Evolutionary conservation across 2,113 vertebrate species (phyloP).

Genomic region (Thryonomys swinderianus): DNA sequence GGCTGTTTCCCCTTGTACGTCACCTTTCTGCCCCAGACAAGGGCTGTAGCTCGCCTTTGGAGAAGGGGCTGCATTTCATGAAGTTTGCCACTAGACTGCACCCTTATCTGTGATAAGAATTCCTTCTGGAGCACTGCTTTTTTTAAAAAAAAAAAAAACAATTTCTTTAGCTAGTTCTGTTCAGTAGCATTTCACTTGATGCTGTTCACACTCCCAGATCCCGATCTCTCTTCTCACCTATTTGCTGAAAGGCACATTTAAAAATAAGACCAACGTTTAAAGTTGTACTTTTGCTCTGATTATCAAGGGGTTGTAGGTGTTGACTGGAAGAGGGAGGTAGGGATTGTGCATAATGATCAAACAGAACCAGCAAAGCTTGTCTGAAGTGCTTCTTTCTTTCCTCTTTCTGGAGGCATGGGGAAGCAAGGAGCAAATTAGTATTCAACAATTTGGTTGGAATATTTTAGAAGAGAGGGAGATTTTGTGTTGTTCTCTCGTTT

Average conservation of each 20-base stretch:
- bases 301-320: constrained; percentile 28
- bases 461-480: background rate
- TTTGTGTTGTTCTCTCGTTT: constrained; percentile 1
- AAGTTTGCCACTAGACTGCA: constrained; percentile 91
- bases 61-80: constrained; percentile 86
- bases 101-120: constrained; percentile 89
- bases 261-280: constrained; percentile 46
- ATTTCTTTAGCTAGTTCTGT: constrained; percentile 44
- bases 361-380: background rate
- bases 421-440: constrained; percentile 5
- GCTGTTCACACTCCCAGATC: constrained; percentile 22
- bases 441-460: background rate
- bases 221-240: constrained; percentile 28
- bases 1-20: background rate
- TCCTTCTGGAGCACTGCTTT: constrained; percentile 65
- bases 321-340: constrained; percentile 43
- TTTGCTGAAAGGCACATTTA: constrained; percentile 65
- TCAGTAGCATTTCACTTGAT: constrained; percentile 6
- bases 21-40: background rate
- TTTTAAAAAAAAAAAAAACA: no score
- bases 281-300: constrained; percentile 37
- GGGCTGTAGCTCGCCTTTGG: constrained; percentile 55
- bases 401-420: background rate
- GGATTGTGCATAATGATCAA: background rate
- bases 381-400: background rate